A percentile compares a stretch with the other conserved stretches of the same genome.
These are phyloP conservation scores for Lymantria monacha DNA, from an alignment of 2,888 invertebrate genomes.

Conservation along the genomic window DNA sequence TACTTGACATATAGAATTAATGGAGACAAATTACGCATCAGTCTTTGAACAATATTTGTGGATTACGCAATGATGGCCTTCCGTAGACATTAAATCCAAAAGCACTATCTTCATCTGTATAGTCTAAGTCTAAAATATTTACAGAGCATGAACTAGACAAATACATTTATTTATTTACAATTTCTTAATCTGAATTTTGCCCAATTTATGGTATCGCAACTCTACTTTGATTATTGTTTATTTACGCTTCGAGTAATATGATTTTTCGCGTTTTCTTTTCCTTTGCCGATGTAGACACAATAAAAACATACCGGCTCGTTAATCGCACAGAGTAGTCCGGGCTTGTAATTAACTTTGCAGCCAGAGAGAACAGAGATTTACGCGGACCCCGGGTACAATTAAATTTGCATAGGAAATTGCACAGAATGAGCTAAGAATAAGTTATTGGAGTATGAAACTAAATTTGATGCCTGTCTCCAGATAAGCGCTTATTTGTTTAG, in stretches of 20 bases:
- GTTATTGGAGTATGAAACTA: slow-evolving; percentile 63
- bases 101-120: too few relatives aligned
- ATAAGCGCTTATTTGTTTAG: slow-evolving; percentile 29
- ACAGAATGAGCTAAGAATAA: slow-evolving; percentile 76
- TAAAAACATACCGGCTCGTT: slow-evolving; percentile 70
- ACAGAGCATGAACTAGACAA: slow-evolving; percentile 4
- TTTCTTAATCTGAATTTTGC: slow-evolving; percentile 14
- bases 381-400: slow-evolving; percentile 78
- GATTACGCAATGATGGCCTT: too few relatives aligned
- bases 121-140: too few relatives aligned
- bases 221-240: slow-evolving; percentile 25
- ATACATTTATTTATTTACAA: slow-evolving; percentile 12
- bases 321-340: slow-evolving; percentile 67
- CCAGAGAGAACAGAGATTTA: slow-evolving; percentile 74
- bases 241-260: slow-evolving; percentile 48
- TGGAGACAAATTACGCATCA: too few relatives aligned
- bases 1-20: too few relatives aligned
- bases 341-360: slow-evolving; percentile 79
- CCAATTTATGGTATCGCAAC: slow-evolving; percentile 19
- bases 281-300: slow-evolving; percentile 74
- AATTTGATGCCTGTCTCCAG: slow-evolving; percentile 61
- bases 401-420: slow-evolving; percentile 82
- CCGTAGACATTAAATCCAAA: too few relatives aligned
- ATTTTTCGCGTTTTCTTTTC: slow-evolving; percentile 53
- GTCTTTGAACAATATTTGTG: too few relatives aligned